Percentiles rank a stretch among this genome's conserved stretches.
Evolutionary conservation across 2,797 vertebrate genomes (phyloP).

Genomic region (Rhabdophis nuchalis): DNA sequence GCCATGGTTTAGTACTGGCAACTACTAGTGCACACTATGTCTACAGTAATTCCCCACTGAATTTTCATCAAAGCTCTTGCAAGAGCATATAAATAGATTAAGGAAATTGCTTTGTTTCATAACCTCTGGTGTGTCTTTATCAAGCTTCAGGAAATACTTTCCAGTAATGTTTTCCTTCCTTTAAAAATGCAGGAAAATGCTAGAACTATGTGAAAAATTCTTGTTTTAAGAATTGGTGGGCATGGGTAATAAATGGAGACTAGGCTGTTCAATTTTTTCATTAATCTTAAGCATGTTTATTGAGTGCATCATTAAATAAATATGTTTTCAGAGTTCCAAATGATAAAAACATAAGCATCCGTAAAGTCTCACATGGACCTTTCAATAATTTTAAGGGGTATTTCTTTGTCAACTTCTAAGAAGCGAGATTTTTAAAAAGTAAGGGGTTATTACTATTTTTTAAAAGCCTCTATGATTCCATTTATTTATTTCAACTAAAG

Average conservation of each 20-base stretch:
- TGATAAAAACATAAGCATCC: not conserved
- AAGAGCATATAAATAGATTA: constrained; percentile 17
- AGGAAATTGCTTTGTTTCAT: not conserved
- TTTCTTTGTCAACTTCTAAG: not conserved
- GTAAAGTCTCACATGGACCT: not conserved
- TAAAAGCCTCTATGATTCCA: not conserved
- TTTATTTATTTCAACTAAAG: not conserved
- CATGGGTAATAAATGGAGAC: not conserved
- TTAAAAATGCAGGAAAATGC: not conserved
- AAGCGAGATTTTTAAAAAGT: not conserved
- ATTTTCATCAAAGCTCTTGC: not conserved
- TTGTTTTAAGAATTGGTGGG: constrained; percentile 2
- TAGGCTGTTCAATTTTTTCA: not conserved
- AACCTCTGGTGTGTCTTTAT: not conserved
- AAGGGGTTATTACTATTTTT: not conserved
- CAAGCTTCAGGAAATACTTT: not conserved
- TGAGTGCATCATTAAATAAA: not conserved
- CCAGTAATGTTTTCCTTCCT: not conserved
- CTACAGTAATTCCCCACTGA: not conserved
- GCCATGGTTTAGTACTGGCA: not conserved
- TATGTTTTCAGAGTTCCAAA: not conserved
- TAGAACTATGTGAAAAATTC: not conserved
- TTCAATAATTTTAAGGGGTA: not conserved
- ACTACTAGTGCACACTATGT: not conserved
- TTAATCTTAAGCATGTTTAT: not conserved